phyloP scores from a whole-genome alignment of 2,113 vertebrate species.

The Cinclus mexicanus region DNA sequence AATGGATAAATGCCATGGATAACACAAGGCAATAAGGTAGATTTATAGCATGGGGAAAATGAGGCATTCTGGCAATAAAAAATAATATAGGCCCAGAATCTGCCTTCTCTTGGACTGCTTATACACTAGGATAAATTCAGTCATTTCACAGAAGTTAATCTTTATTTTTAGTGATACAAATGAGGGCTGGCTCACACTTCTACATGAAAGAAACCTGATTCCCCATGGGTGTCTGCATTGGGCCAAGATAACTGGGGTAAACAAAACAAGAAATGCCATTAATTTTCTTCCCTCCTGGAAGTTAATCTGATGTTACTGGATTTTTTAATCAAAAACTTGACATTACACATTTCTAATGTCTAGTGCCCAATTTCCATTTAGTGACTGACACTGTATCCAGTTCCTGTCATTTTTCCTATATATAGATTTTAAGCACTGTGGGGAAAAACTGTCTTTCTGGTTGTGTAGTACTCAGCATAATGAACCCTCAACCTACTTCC shows the following conservation, averaged over 20 bases:
- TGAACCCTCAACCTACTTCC: background rate
- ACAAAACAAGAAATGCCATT: background rate
- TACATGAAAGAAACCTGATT: background rate
- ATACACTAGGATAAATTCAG: slow-evolving; percentile 11
- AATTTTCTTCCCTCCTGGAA: background rate
- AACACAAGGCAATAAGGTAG: background rate
- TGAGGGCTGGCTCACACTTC: background rate
- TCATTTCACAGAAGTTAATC: slow-evolving; percentile 40
- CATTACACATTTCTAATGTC: background rate
- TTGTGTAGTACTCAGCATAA: background rate
- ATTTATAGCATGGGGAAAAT: slow-evolving; percentile 11
- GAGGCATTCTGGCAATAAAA: slow-evolving; percentile 21
- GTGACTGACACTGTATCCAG: background rate
- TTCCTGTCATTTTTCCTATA: background rate
- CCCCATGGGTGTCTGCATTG: background rate
- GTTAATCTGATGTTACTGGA: background rate
- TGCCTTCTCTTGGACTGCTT: slow-evolving; percentile 18
- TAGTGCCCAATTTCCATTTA: background rate
- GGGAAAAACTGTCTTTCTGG: background rate
- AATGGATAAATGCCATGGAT: slow-evolving; percentile 17
- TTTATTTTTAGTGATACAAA: slow-evolving; percentile 15
- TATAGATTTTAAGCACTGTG: background rate
- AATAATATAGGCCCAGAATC: background rate
- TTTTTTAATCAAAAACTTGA: background rate
- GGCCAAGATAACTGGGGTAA: background rate